phyloP scores from a whole-genome alignment of 64 coral and sea anemone genomes.

The Montipora foliosa region DNA sequence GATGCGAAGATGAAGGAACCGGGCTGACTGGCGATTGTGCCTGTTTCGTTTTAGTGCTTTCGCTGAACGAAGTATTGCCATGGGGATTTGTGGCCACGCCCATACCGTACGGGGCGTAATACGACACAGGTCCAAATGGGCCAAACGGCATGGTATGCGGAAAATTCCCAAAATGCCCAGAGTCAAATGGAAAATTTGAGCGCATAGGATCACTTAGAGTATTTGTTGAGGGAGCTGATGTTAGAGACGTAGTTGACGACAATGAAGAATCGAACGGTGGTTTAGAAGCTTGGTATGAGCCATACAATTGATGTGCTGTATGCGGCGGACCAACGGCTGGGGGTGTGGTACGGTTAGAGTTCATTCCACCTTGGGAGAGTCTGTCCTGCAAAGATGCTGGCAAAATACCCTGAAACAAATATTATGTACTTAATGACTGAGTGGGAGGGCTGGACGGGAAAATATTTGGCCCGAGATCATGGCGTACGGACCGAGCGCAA shows the following conservation, averaged over 20 bases:
- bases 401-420: slow-evolving; percentile 61
- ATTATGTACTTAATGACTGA: neutral
- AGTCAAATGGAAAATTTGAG: slow-evolving; percentile 23
- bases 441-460: too few species aligned
- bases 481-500: too few species aligned
- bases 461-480: too few species aligned
- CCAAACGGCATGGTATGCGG: slow-evolving; percentile 57
- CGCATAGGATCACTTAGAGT: slow-evolving; percentile 29
- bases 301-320: slow-evolving; percentile 61
- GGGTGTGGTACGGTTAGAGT: slow-evolving; percentile 87
- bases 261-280: slow-evolving; percentile 30
- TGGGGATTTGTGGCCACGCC: slow-evolving; percentile 10
- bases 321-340: slow-evolving; percentile 59
- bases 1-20: slow-evolving; percentile 18
- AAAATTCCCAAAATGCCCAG: slow-evolving; percentile 33
- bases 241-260: slow-evolving; percentile 19
- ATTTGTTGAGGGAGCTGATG: slow-evolving; percentile 24
- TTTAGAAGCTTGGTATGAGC: slow-evolving; percentile 7
- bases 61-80: slow-evolving; percentile 7
- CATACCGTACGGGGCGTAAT: slow-evolving; percentile 44
- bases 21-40: slow-evolving; percentile 63
- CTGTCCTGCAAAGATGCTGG: slow-evolving; percentile 50
- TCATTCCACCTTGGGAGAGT: slow-evolving; percentile 39
- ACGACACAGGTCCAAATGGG: slow-evolving; percentile 49
- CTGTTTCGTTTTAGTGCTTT: slow-evolving; percentile 1